A percentile compares a stretch with the other conserved stretches of the same genome.
Evolutionary conservation across 2,888 invertebrate species (phyloP).

Genomic region (Resseliella maxima): DNA sequence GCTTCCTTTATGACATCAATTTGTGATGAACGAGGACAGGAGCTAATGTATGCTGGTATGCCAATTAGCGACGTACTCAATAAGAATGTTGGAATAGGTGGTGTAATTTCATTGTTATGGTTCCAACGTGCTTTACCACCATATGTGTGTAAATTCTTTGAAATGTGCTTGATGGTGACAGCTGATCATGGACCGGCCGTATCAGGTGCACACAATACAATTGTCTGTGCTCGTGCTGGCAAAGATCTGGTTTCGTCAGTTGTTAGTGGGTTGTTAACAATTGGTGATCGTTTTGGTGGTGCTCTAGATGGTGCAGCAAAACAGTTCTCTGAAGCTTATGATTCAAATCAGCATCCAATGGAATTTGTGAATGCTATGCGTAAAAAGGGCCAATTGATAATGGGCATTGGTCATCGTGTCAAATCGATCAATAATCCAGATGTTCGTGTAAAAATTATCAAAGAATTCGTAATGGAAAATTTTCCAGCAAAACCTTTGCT

Average conservation of each 20-base stretch:
- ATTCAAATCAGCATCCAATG: constrained; percentile 92
- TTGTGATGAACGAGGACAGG: constrained; percentile 98
- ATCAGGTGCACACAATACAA: constrained; percentile 98
- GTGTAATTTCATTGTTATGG: constrained; percentile 97
- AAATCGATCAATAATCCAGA: constrained; percentile 98
- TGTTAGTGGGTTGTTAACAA: constrained; percentile 95
- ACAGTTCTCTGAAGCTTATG: constrained; percentile 97
- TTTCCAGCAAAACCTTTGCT: constrained; percentile 96
- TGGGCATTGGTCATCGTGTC: constrained; percentile 97
- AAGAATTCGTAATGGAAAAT: constrained; percentile 92
- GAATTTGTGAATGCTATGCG: constrained; percentile 99
- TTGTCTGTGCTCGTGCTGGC: constrained; percentile 96
- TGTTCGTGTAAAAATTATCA: constrained; percentile 95
- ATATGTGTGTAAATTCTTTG: constrained; percentile 96
- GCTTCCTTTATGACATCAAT: constrained; percentile 99
- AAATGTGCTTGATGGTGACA: constrained; percentile 98
- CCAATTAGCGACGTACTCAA: constrained; percentile 89
- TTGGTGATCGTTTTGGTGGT: constrained; percentile 98
- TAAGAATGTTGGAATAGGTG: constrained; percentile 96
- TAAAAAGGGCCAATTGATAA: constrained; percentile 96
- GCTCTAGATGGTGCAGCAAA: constrained; percentile 97
- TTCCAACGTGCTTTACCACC: constrained; percentile 96
- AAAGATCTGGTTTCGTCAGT: constrained; percentile 97
- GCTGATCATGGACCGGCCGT: constrained; percentile 99
- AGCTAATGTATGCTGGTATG: constrained; percentile 95